phyloP scores from a whole-genome alignment of 2,113 vertebrate genomes.

The Halichoerus grypus region DNA sequence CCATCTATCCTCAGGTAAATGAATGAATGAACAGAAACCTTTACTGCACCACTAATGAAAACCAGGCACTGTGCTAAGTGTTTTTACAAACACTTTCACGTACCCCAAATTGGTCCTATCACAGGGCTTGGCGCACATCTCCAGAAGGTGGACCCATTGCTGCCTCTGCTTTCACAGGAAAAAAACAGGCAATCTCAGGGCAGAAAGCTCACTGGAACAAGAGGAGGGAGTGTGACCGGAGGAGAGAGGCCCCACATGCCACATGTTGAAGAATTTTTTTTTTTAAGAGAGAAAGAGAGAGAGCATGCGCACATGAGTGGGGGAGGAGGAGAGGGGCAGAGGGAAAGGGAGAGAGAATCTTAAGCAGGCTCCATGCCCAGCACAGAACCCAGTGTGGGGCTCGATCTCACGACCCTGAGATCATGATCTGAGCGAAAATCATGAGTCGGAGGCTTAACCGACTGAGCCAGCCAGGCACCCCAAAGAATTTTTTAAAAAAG shows the following conservation, averaged over 20 bases:
- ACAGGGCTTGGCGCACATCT: neutral
- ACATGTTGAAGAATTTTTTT: neutral
- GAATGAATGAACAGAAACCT: neutral
- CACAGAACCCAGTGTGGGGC: neutral
- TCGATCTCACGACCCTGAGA: neutral
- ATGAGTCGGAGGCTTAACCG: neutral
- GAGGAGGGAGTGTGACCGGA: fast-evolving
- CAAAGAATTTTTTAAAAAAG: neutral
- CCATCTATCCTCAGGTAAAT: neutral
- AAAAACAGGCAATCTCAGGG: neutral
- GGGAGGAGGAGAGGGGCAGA: neutral
- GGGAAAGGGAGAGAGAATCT: neutral
- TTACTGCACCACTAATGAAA: neutral
- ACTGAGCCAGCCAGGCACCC: neutral
- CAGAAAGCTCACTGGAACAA: neutral
- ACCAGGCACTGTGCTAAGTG: neutral
- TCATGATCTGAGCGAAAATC: neutral
- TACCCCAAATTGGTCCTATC: neutral
- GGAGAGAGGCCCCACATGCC: neutral
- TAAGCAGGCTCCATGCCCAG: neutral
- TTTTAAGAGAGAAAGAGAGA: neutral
- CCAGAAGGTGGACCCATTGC: neutral
- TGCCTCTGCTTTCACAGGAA: neutral
- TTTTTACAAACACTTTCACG: neutral
- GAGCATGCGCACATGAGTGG: neutral